Evolutionary conservation across 2,113 vertebrate species (phyloP), one percentile per base, ranked within the genome.

Genomic region (Pagrus major): DNA sequence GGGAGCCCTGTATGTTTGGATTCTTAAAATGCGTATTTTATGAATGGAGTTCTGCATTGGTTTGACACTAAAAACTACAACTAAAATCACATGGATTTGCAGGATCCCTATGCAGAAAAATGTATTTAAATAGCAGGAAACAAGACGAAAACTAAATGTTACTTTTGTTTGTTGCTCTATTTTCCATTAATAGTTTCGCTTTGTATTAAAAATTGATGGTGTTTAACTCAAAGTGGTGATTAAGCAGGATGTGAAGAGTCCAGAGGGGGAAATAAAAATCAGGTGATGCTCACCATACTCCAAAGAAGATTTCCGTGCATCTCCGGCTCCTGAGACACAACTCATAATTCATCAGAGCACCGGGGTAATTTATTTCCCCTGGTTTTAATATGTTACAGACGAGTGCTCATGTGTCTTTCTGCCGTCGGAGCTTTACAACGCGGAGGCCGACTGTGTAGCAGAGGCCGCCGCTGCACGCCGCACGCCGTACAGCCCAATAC

Each of bases 381-480:
- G 95, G 93, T 96, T 98, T 98, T 99, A 98, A 98, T 98, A 98
- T 96, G 97, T 98, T 96, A 98, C 97, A 98, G 97, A 95, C 95
- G 96, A 97, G 95, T 92, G 95, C 94, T 88, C 95, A 95, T 97
- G 96, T 95, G 96, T 97, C 96, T 97, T 96, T 96, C 94, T 63
- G 59, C 95, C 93, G 91, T 95, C 93, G 91, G 94, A 96, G 96
- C 95, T 94, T 96, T 95, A 94, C 95, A 94, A 95, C 95, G 93
- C 95, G 89, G 94, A 76, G 85, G 93, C 96, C 93, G 84, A 94
- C 95, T 95, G 92, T 94, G 94, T 95, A 94, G 94, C 91, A 88
- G 93, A 77, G 95, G 78, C 77, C 15, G n/a, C 78, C 4, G 35
- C 59, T 9, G 78, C 76, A n/a, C 14, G 20, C 78, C 3, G 35